Evolutionary conservation across 2,888 invertebrate species (phyloP).

Genomic region (Cosmorhoe ocellata): DNA sequence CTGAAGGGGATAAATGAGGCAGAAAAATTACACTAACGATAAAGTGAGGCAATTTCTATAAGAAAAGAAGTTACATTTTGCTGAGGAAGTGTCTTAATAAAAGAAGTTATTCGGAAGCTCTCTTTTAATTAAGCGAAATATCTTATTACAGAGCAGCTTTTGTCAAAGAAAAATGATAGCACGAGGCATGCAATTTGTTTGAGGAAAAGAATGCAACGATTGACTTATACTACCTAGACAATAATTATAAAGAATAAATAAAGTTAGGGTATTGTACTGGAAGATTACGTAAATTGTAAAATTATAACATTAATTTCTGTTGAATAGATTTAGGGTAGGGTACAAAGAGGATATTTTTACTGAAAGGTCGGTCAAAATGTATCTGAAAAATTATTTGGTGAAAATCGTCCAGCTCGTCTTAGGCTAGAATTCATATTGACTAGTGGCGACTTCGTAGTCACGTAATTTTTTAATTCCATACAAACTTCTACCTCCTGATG

Average conservation of each 20-base stretch:
- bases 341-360: background rate
- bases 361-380: background rate
- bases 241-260: background rate
- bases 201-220: constrained; percentile 11
- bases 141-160: constrained; percentile 8
- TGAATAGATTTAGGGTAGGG: background rate
- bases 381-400: background rate
- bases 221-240: constrained; percentile 2
- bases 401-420: background rate
- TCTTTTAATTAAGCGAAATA: constrained; percentile 23
- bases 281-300: background rate
- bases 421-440: background rate
- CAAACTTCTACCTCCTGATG: too few species aligned
- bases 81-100: constrained; percentile 8
- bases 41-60: constrained; percentile 19
- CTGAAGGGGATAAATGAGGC: constrained; percentile 26
- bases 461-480: too few species aligned
- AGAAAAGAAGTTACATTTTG: constrained; percentile 26
- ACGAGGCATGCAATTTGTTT: constrained; percentile 14
- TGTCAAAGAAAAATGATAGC: constrained; percentile 11
- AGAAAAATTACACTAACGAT: constrained; percentile 26
- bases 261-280: too few species aligned
- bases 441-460: background rate
- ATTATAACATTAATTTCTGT: too few species aligned
- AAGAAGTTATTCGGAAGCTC: constrained; percentile 22